These are phyloP conservation scores for Brachylomia viminalis DNA, from an alignment of 2,888 invertebrate species.

Conservation along the genomic window DNA sequence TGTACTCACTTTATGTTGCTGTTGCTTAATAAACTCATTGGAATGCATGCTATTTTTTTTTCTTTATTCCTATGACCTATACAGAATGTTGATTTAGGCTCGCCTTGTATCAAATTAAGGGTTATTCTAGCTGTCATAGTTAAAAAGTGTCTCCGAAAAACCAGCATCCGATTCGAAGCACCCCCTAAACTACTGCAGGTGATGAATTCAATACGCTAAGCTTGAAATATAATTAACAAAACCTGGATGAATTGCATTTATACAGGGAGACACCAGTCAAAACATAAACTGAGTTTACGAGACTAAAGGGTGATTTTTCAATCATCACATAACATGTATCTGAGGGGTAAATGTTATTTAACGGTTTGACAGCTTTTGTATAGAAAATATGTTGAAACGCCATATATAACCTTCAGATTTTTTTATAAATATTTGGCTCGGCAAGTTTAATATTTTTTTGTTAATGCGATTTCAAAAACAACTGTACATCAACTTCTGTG, in stretches of 20 bases:
- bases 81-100: background rate
- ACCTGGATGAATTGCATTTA: background rate
- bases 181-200: no score
- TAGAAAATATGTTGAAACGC: no score
- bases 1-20: constrained; percentile 72
- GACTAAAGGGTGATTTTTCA: no score
- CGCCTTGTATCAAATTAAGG: background rate
- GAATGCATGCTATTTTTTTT: constrained; percentile 63
- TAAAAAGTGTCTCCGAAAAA: no score
- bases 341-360: no score
- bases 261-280: background rate
- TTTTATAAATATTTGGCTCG: background rate
- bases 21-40: constrained; percentile 72
- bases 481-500: background rate
- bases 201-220: background rate
- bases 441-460: background rate
- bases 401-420: no score
- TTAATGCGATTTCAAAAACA: background rate
- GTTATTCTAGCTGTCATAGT: background rate
- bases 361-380: no score
- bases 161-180: background rate
- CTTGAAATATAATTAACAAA: no score
- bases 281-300: background rate
- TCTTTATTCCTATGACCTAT: background rate
- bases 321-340: no score